Percentiles rank a stretch among this genome's conserved stretches.
Evolutionary conservation across 2,113 vertebrate genomes (phyloP).

Genomic region (Nesoenas mayeri): DNA sequence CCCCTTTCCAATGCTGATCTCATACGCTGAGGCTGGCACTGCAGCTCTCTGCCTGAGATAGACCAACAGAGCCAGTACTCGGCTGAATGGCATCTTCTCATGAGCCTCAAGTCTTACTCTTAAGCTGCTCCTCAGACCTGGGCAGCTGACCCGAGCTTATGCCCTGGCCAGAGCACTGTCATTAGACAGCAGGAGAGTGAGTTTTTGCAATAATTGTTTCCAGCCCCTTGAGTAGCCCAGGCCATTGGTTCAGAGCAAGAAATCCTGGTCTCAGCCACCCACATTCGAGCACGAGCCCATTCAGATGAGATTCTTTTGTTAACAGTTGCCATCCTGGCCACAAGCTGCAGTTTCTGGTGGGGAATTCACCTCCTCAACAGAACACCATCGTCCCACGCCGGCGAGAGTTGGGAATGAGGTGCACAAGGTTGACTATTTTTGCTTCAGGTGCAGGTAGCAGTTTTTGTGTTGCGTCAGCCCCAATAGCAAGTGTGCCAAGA

Average conservation of each 20-base stretch:
- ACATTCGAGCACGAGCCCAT: background rate
- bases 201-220: background rate
- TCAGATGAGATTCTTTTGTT: background rate
- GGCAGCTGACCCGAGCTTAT: background rate
- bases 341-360: background rate
- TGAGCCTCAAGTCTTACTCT: background rate
- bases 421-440: background rate
- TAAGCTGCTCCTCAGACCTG: background rate
- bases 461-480: background rate
- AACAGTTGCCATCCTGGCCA: background rate
- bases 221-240: background rate
- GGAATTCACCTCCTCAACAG: background rate
- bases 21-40: fast-evolving
- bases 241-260: background rate
- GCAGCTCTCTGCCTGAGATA: background rate
- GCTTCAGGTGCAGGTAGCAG: background rate
- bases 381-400: fast-evolving
- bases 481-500: background rate
- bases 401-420: background rate
- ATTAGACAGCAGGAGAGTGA: background rate
- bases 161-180: background rate
- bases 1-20: background rate
- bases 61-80: background rate
- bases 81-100: background rate
- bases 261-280: background rate